These are phyloP conservation scores for Cotesia typhae DNA, from an alignment of 1,140 invertebrate genomes.

Conservation along the genomic window DNA sequence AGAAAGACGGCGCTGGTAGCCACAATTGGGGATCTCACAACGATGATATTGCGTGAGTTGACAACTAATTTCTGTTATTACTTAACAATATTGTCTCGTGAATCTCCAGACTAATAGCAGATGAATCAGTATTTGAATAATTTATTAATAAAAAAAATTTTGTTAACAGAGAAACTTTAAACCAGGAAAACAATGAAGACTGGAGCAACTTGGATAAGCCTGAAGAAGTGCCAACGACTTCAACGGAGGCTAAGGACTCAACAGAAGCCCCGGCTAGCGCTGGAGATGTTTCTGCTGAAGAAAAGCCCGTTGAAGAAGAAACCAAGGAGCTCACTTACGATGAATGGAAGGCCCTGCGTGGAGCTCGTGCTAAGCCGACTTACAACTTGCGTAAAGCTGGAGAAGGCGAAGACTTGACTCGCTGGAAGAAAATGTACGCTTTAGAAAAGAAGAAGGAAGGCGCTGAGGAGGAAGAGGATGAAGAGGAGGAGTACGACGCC, in stretches of 20 bases:
- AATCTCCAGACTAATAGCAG: too few relatives aligned
- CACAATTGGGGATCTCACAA: slow-evolving; percentile 96
- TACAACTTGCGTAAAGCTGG: slow-evolving; percentile 92
- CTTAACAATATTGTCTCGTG: neutral
- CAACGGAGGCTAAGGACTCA: slow-evolving; percentile 56
- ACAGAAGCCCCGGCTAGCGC: slow-evolving; percentile 51
- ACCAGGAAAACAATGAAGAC: slow-evolving; percentile 59
- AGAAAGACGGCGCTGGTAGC: slow-evolving; percentile 91
- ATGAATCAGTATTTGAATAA: too few relatives aligned
- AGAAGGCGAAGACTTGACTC: slow-evolving; percentile 88
- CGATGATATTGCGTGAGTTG: slow-evolving; percentile 83
- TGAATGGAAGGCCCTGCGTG: slow-evolving; percentile 86
- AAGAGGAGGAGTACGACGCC: slow-evolving; percentile 78
- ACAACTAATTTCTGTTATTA: slow-evolving; percentile 30
- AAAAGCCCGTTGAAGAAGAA: slow-evolving; percentile 76
- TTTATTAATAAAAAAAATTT: slow-evolving; percentile 2
- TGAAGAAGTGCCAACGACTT: slow-evolving; percentile 50
- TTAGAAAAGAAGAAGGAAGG: slow-evolving; percentile 83
- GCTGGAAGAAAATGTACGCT: slow-evolving; percentile 93
- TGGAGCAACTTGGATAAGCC: slow-evolving; percentile 64
- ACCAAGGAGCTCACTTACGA: slow-evolving; percentile 85
- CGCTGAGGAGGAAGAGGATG: slow-evolving; percentile 73
- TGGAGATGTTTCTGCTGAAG: slow-evolving; percentile 52
- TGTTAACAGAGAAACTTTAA: slow-evolving; percentile 56
- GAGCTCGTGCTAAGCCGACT: slow-evolving; percentile 78